A percentile compares a stretch with the other conserved stretches of the same genome.
Evolutionary conservation across 2,797 vertebrate genomes (phyloP).

Genomic region (Myioborus miniatus): DNA sequence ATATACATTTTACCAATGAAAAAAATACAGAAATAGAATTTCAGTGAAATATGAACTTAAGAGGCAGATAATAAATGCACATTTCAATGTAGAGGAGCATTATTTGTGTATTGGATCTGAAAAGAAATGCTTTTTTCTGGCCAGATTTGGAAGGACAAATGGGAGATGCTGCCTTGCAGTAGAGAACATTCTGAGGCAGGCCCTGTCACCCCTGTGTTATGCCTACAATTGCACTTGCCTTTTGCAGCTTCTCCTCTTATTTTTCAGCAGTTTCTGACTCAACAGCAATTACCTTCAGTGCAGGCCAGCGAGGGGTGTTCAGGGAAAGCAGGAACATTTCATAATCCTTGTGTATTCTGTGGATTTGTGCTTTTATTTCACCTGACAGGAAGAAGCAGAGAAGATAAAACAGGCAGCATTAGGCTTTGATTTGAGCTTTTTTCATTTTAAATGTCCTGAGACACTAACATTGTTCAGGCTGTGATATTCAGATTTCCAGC

Average conservation of each 20-base stretch:
- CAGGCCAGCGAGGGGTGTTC: not conserved
- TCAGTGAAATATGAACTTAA: not conserved
- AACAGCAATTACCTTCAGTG: not conserved
- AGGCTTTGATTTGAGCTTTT: not conserved
- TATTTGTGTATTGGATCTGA: not conserved
- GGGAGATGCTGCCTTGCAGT: not conserved
- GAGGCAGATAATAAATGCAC: not conserved
- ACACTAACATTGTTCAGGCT: not conserved
- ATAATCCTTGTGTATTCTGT: not conserved
- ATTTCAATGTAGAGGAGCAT: fast-evolving
- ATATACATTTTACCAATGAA: not conserved
- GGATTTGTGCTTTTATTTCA: not conserved
- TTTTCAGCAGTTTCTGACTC: not conserved
- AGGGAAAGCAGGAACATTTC: not conserved
- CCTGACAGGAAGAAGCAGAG: not conserved
- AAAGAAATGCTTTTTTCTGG: not conserved
- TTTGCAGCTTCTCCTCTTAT: not conserved
- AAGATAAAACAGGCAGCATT: not conserved
- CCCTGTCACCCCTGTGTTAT: not conserved
- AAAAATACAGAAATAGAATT: not conserved
- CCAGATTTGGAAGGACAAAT: not conserved
- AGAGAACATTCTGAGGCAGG: not conserved
- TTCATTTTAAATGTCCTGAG: not conserved
- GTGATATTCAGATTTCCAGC: not conserved
- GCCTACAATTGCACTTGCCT: not conserved